Percentiles rank a stretch among this genome's conserved stretches.
These are phyloP conservation scores for Balanococcus diminutus DNA, from an alignment of 2,888 invertebrate genomes.

Conservation along the genomic window DNA sequence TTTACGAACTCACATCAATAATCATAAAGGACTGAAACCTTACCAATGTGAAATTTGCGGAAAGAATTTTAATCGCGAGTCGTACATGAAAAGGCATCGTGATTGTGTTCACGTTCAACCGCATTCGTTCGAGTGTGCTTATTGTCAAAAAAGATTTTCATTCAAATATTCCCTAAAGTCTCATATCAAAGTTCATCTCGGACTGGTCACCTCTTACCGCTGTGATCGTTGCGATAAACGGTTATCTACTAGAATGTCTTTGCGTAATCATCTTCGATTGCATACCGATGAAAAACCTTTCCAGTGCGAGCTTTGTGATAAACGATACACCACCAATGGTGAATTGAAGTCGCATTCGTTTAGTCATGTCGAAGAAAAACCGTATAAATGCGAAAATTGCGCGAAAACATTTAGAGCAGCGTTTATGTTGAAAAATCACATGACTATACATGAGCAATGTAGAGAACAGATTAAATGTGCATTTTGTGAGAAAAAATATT, in stretches of 20 bases:
- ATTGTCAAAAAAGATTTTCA: not conserved
- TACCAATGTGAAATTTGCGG: slow-evolving; percentile 45
- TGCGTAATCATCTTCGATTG: not conserved
- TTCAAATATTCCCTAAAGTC: not conserved
- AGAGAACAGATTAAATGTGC: not conserved
- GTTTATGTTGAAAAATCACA: slow-evolving; percentile 23
- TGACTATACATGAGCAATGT: not conserved
- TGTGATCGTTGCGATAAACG: not conserved
- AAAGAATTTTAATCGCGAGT: slow-evolving; percentile 20
- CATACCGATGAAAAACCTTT: not conserved
- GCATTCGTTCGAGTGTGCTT: not conserved
- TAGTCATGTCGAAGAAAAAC: not conserved
- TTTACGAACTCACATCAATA: slow-evolving; percentile 23
- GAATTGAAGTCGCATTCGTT: slow-evolving; percentile 16
- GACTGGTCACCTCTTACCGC: not conserved
- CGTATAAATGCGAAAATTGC: not conserved
- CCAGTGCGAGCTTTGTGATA: slow-evolving; percentile 2
- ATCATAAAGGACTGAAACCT: slow-evolving; percentile 39
- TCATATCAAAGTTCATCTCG: not conserved
- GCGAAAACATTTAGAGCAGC: not conserved
- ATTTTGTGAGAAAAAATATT: slow-evolving; percentile 10
- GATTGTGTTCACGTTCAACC: not conserved
- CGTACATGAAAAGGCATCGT: slow-evolving; percentile 41
- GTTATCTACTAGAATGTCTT: not conserved
- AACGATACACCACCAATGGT: not conserved